A percentile compares a stretch with the other conserved stretches of the same genome.
These are phyloP conservation scores for Ecliptopera silaceata DNA, from an alignment of 2,888 invertebrate genomes.

Conservation along the genomic window DNA sequence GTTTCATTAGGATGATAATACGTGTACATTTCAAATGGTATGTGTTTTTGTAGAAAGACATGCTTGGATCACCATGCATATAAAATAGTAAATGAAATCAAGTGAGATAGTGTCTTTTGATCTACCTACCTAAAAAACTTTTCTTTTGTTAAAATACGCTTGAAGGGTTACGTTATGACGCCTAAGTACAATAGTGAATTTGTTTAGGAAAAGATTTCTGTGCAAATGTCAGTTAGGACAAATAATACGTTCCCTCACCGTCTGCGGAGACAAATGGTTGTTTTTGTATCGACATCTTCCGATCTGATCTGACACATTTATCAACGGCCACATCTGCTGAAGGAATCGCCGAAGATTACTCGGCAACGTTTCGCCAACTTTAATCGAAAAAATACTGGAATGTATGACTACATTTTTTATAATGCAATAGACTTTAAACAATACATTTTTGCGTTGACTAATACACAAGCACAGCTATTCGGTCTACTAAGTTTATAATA, in stretches of 20 bases:
- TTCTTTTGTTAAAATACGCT: no score
- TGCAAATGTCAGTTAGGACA: constrained; percentile 18
- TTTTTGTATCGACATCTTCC: constrained; percentile 25
- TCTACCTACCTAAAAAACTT: no score
- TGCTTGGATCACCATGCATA: no score
- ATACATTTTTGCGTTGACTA: neutral
- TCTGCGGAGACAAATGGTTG: constrained; percentile 31
- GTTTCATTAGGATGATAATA: no score
- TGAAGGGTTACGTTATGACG: neutral
- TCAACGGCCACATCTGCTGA: constrained; percentile 25
- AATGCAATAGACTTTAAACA: neutral
- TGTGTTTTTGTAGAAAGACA: no score
- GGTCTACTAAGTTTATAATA: no score
- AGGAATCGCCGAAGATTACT: constrained; percentile 11
- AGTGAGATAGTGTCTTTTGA: no score
- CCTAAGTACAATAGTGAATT: neutral
- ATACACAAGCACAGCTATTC: no score
- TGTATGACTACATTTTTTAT: neutral
- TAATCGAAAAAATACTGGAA: neutral
- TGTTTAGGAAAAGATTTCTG: constrained; percentile 5
- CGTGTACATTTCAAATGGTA: no score
- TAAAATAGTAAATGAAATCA: no score
- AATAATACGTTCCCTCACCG: constrained; percentile 32
- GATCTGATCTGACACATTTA: constrained; percentile 20
- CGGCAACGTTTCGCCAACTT: neutral